Evolutionary conservation across 2,113 vertebrate species (phyloP), one percentile per base, ranked within the genome.

Genomic region (Ochotona princeps): DNA sequence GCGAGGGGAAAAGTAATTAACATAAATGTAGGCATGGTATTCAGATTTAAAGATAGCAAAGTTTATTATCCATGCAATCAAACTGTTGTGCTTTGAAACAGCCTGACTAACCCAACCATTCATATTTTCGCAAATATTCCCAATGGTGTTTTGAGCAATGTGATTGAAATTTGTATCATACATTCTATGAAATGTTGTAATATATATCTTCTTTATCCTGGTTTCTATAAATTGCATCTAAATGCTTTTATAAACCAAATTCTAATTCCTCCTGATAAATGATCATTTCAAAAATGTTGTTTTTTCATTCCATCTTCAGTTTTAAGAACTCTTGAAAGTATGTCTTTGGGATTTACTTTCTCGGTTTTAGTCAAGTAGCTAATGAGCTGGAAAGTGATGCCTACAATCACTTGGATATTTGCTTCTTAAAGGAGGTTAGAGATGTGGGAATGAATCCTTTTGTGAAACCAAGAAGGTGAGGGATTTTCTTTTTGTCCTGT

Each of bases 381-480:
- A 94, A 95, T 95, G 91, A 93, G 35, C 74, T 94, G 23, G 74
- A 89, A 91, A 90, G 61, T 61, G 65, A 75, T 38, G 66, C 21
- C 60, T 82, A 89, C 93, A 76, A 75, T 49, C 65, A 72, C 57
- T 38, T 73, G 74, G 25, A 61, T 60, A 38, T 70, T 44, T 91
- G 35, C 87, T 92, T 65, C 94, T 94, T 95, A 94, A 92, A 87
- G 89, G 60, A 91, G 76, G 60, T 78, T 35, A 49, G 44, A 49
- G 38, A 85, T 94, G 35, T 87, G 47, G 84, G 5, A 87, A 61
- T 75, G 84, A 93, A 92, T 80, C 78, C 75, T 91, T 91, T 94
- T 80, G 49, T 83, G 89, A 90, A 93, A 25, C 49, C 78, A 76
- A 49, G 30, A 38, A 25, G 79, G 60, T 72, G n/a, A n/a, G 38